These are phyloP conservation scores for Protonemura montana DNA, from an alignment of 2,888 invertebrate genomes.

Conservation along the genomic window DNA sequence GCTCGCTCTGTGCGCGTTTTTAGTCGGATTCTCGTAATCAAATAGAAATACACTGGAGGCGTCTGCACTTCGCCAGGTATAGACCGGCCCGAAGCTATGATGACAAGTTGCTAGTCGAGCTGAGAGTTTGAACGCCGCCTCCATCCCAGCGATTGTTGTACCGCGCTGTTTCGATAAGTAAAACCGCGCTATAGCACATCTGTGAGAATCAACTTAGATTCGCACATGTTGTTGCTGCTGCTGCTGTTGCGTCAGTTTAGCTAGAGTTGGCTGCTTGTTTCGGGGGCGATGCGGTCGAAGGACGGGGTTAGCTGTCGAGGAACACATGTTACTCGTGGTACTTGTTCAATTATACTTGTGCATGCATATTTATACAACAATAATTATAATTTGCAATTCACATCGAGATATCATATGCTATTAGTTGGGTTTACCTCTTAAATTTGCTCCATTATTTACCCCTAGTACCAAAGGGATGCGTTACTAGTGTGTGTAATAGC, in stretches of 20 bases:
- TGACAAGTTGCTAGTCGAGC: too few relatives aligned
- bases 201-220: background rate
- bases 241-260: background rate
- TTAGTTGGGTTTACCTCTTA: background rate
- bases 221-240: background rate
- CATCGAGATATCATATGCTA: background rate
- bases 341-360: background rate
- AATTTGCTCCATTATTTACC: too few relatives aligned
- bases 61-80: too few relatives aligned
- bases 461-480: too few relatives aligned
- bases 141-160: too few relatives aligned
- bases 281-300: background rate
- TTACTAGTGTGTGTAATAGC: too few relatives aligned
- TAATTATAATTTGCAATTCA: slow-evolving; percentile 33
- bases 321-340: background rate
- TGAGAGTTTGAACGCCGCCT: too few relatives aligned
- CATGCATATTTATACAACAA: slow-evolving; percentile 21
- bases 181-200: background rate
- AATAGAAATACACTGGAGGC: too few relatives aligned
- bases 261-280: background rate
- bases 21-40: too few relatives aligned
- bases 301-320: background rate
- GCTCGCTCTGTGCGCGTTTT: too few relatives aligned
- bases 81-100: too few relatives aligned
- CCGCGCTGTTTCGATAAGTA: background rate